Conservation (phyloP, 2,113 vertebrate species). For the Pluvianellus socialis region DNA sequence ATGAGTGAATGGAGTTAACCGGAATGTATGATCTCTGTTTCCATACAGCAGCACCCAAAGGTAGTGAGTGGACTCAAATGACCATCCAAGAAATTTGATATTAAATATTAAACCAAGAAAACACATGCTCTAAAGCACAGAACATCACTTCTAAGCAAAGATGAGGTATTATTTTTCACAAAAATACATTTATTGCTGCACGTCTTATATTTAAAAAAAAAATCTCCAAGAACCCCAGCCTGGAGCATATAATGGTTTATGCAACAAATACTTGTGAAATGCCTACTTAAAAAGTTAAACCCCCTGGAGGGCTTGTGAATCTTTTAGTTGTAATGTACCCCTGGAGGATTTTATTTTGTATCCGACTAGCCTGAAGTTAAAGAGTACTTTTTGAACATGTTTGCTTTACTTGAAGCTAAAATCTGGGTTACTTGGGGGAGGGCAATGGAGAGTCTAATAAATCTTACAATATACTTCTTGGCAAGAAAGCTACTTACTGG, state of each 20-base stretch:
- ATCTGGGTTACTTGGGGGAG: conserved; percentile 77
- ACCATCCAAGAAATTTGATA: background rate
- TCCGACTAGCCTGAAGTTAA: conserved; percentile 49
- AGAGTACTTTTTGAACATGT: conserved; percentile 67
- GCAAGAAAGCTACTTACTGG: conserved; percentile 71
- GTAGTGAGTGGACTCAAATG: background rate
- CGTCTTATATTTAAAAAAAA: background rate
- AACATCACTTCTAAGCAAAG: background rate
- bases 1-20: background rate
- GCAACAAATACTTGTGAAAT: conserved; percentile 55
- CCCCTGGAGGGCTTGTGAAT: conserved; percentile 46
- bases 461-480: conserved; percentile 77
- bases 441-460: conserved; percentile 72
- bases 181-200: conserved; percentile 20
- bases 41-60: background rate
- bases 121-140: background rate
- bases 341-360: conserved; percentile 54
- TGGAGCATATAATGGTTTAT: conserved; percentile 21
- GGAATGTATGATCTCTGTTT: background rate
- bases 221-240: conserved; percentile 7
- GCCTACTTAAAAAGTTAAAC: conserved; percentile 38
- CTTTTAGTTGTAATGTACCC: conserved; percentile 42
- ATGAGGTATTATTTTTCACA: background rate
- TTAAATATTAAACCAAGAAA: background rate
- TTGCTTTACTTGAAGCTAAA: conserved; percentile 73